phyloP scores from a whole-genome alignment of 2,113 vertebrate genomes.

The Cyanoderma ruficeps region DNA sequence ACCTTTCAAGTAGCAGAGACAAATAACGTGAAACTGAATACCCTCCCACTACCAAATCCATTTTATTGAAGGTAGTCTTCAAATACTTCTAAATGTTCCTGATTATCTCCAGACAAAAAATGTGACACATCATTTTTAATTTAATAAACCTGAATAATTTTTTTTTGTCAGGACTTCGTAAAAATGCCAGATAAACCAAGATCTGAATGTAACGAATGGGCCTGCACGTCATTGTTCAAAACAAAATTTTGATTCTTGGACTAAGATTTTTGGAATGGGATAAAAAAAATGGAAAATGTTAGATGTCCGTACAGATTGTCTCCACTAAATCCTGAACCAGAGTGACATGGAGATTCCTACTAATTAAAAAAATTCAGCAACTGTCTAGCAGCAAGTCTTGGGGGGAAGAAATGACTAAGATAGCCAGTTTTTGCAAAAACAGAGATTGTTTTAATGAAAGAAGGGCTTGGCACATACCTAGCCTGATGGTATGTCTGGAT shows the following conservation, averaged over 20 bases:
- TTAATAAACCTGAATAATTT: neutral
- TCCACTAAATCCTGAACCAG: neutral
- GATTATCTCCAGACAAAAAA: neutral
- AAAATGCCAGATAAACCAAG: neutral
- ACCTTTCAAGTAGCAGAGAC: neutral
- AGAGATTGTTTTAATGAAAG: neutral
- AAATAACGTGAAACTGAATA: neutral
- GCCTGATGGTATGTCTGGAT: neutral
- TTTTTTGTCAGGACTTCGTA: neutral
- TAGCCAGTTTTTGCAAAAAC: neutral
- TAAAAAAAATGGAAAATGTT: neutral
- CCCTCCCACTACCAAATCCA: neutral
- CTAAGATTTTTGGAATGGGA: neutral
- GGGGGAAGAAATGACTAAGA: neutral
- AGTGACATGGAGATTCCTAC: neutral
- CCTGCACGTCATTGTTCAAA: neutral
- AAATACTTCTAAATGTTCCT: neutral
- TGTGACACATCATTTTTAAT: neutral
- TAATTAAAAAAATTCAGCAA: neutral
- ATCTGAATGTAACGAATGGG: neutral
- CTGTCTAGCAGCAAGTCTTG: neutral
- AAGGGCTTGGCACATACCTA: neutral
- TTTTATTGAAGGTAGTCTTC: neutral
- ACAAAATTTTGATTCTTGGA: neutral
- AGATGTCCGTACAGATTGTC: neutral